Evolutionary conservation across 1,140 invertebrate species (phyloP), one percentile per base, ranked within the genome.

Genomic region (Oncopodura yosiiana): DNA sequence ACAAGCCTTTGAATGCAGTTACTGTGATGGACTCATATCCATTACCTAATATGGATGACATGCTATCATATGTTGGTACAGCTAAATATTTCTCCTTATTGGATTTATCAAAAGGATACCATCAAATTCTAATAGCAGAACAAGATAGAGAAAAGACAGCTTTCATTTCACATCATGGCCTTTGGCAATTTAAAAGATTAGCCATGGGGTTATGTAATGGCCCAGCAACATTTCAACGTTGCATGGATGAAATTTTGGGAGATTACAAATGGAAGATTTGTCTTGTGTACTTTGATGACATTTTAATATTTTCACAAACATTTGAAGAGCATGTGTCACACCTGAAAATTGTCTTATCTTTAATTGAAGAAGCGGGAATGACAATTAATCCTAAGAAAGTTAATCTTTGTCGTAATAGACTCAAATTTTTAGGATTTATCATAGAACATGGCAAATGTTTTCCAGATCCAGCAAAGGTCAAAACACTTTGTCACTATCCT

Each of bases 221-320:
- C 5, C 65, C 67, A 1, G 68, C 72, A 41, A 69, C 69, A 0
- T 78, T 77, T 59, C 70, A 76, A 61, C 49, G 74, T 11, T 69
- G 71, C 16, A 75, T 78, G 43, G 66, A 76, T 58, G 38, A 66
- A n/a, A 66, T 74, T 3, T 58, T 74, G 3, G 8, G 62, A 26
- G 70, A 59, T 8, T 60, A 69, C 9, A 62, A 67, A 26, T 74
- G 32, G 32, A 8, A n/a, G 8, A 9, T 70, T 49, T 51, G 18
- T 46, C 61, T 68, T 38, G 60, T 67, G 0, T 78, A 75, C 58
- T 42, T 79, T 0, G 76, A 78, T 55, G 77, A 78, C 59, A 68
- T 80, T 29, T 63, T 77, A 1, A 60, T 78, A 3, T 71, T 65
- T 38, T 70, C 66, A 0, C 53, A 39, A 26, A 37, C 12, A 21